Conservation (phyloP, 2,888 invertebrate genomes). For the Diaprepes abbreviatus region DNA sequence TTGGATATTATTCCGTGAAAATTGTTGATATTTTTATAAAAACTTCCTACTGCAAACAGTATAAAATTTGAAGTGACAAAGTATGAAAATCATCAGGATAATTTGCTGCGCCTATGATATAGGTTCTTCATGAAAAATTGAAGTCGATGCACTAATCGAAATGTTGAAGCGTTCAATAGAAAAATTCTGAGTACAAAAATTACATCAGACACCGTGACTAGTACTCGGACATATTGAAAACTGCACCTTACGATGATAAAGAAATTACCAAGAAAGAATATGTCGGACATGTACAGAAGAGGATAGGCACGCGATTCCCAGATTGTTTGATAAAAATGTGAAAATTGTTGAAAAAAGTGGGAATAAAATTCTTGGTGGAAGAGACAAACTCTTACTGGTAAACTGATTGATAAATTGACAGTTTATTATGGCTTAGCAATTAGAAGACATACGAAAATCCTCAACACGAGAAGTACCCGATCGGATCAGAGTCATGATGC, state of each 20-base stretch:
- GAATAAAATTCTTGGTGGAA: neutral
- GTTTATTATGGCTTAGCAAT: conserved; percentile 3
- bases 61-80: too few relatives aligned
- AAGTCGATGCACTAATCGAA: conserved; percentile 1
- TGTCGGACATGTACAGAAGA: neutral
- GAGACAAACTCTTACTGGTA: conserved; percentile 1
- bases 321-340: neutral
- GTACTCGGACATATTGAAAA: neutral
- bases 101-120: neutral
- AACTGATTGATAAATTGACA: neutral
- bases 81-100: neutral
- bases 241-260: neutral
- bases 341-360: neutral
- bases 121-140: neutral
- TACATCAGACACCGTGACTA: neutral
- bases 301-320: neutral
- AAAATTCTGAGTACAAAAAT: neutral
- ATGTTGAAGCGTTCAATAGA: neutral
- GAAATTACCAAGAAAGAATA: neutral
- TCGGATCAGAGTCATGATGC: conserved; percentile 21
- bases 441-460: conserved; percentile 50
- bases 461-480: conserved; percentile 56
- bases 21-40: too few relatives aligned
- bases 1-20: too few relatives aligned
- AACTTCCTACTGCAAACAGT: too few relatives aligned